Evolutionary conservation across 1,140 invertebrate species (phyloP).

Genomic region (Microplitis mediator): DNA sequence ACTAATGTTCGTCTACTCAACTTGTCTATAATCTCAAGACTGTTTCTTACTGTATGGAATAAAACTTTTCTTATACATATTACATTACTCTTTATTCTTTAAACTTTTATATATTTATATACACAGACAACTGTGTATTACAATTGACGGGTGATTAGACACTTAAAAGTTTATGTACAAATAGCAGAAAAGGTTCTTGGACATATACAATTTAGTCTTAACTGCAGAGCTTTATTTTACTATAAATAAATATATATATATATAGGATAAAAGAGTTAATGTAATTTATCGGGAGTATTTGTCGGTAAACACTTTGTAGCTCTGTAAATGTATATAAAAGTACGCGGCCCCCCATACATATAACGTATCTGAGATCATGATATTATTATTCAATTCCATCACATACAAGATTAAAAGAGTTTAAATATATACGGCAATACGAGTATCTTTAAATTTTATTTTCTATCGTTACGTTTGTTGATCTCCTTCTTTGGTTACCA

Average conservation of each 20-base stretch:
- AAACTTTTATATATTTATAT: neutral
- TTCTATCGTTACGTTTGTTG: conserved; percentile 29
- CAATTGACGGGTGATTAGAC: conserved; percentile 15
- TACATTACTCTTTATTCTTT: too few relatives aligned
- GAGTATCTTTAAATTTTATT: conserved; percentile 7
- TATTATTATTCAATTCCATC: neutral
- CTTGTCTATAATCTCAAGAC: neutral
- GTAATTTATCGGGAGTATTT: conserved; percentile 24
- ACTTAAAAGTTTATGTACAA: conserved; percentile 13
- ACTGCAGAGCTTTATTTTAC: neutral
- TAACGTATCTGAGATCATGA: neutral
- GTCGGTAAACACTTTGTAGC: conserved; percentile 24
- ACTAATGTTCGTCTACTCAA: neutral
- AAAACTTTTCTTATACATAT: too few relatives aligned
- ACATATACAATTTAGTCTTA: neutral
- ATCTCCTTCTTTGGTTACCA: conserved; percentile 51
- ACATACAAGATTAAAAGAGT: neutral
- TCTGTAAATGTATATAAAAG: conserved; percentile 12
- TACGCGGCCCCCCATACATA: neutral
- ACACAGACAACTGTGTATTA: neutral
- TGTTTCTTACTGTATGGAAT: too few relatives aligned
- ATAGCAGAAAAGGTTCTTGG: neutral
- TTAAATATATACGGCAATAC: neutral
- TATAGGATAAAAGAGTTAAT: neutral
- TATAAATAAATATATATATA: neutral